These are phyloP conservation scores for Popillia japonica DNA, from an alignment of 1,140 invertebrate species.

Conservation along the genomic window DNA sequence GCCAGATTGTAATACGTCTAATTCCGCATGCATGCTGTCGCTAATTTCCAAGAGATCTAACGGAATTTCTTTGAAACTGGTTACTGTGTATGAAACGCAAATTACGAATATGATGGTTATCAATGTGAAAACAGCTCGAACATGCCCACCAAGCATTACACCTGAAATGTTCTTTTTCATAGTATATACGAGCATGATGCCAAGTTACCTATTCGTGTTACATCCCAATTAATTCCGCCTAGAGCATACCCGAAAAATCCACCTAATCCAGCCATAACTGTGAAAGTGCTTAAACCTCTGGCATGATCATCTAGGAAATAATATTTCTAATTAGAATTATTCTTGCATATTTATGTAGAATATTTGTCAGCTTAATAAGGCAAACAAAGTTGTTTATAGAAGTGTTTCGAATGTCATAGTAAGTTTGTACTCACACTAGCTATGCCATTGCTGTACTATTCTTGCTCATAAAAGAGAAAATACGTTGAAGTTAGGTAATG, in stretches of 20 bases:
- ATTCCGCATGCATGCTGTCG: conserved; percentile 17
- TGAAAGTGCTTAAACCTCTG: conserved; percentile 91
- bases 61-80: conserved; percentile 89
- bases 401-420: too few relatives aligned
- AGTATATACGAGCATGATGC: neutral
- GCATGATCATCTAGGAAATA: conserved; percentile 82
- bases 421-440: too few relatives aligned
- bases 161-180: conserved; percentile 62
- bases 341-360: too few relatives aligned
- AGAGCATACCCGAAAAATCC: conserved; percentile 93
- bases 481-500: too few relatives aligned
- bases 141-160: conserved; percentile 82
- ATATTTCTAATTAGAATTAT: neutral
- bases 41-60: conserved; percentile 66
- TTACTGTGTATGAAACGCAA: conserved; percentile 82
- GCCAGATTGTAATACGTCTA: conserved; percentile 53
- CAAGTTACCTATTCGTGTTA: conserved; percentile 72
- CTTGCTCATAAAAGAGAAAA: too few relatives aligned
- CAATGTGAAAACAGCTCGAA: conserved; percentile 88
- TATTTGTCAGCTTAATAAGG: too few relatives aligned
- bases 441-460: too few relatives aligned
- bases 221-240: conserved; percentile 94
- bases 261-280: conserved; percentile 94
- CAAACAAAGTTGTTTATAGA: too few relatives aligned
- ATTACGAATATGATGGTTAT: conserved; percentile 87